Base-by-base conservation (phyloP, 2,888 invertebrate genomes). In the Zygaena filipendulae region DNA sequence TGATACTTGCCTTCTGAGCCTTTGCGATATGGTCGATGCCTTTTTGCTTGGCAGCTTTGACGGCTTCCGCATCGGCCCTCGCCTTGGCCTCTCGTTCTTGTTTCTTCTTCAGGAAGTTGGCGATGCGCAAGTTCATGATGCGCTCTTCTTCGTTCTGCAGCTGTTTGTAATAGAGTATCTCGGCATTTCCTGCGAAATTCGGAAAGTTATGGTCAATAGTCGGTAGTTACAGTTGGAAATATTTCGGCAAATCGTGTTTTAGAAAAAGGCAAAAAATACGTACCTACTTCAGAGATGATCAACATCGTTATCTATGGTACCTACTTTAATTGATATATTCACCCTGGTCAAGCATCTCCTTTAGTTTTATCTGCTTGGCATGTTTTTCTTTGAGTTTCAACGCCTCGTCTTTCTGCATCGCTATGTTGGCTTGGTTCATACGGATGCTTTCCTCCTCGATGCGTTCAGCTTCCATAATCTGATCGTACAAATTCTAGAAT, bases 391-490 rank as follows among this genome's bases (percentile, higher is more conserved):
- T 75, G 23, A 84, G 46, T 40, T 84, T 85, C 29, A 81, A 81
- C 3, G 84, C 82, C 41, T 87, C 86, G 23, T 85, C 84, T 28
- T 85, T 82, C 53, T 86, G 84, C 74, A 86, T 82, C 1, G 84
- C 85, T 29, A 86, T 82, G 49, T 83, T 79, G 5, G 81, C 83
- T 35, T 84, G 81, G 56, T 86, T 87, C 38, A 84, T 72, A 22
- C 83, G 66, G 25, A 83, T 81, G 33, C 85, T 84, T 55, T 89
- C 88, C 45, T 88, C 87, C 43, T 87, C 85, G n/a, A 84, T 83
- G 11, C 82, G 77, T 43, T 88, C 86, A 0, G 85, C 84, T 52
- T 87, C 85, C 55, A 87, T 66, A 33, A 77, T 59, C 77, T 79
- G 34, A 14, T 16, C 7, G 7, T n/a, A n/a, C n/a, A n/a, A n/a